Conservation (phyloP, 2,888 invertebrate species). For the Cepaea hortensis region DNA sequence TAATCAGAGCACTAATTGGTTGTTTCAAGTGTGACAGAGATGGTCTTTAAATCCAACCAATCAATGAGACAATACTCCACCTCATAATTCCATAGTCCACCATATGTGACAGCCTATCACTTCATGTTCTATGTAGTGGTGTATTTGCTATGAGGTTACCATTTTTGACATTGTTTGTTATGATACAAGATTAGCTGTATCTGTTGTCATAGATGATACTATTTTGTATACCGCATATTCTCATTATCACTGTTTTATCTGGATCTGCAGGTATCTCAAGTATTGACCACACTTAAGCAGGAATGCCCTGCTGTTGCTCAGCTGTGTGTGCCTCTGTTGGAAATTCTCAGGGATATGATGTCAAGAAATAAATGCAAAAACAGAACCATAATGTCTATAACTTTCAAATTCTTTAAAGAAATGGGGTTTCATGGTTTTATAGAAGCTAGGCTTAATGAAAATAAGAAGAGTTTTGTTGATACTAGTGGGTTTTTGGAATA, state of each 20-base stretch:
- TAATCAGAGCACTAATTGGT: too few species aligned
- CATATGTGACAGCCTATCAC: too few species aligned
- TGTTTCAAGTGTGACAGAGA: too few species aligned
- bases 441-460: background rate
- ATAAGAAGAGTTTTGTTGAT: background rate
- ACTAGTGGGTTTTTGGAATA: slow-evolving; percentile 9
- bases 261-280: slow-evolving; percentile 3
- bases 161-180: too few species aligned
- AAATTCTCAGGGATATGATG: slow-evolving; percentile 28
- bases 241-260: background rate
- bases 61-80: too few species aligned
- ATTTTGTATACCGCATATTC: too few species aligned
- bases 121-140: too few species aligned
- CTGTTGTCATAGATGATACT: too few species aligned
- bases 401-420: slow-evolving; percentile 5
- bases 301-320: background rate
- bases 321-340: background rate
- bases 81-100: too few species aligned
- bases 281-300: slow-evolving; percentile 4
- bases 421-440: background rate
- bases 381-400: background rate
- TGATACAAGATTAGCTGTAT: too few species aligned
- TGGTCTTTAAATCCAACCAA: too few species aligned
- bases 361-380: background rate
- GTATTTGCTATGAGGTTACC: too few species aligned